Evolutionary conservation across 2,888 invertebrate species (phyloP).

Genomic region (Elgonia sp.): DNA sequence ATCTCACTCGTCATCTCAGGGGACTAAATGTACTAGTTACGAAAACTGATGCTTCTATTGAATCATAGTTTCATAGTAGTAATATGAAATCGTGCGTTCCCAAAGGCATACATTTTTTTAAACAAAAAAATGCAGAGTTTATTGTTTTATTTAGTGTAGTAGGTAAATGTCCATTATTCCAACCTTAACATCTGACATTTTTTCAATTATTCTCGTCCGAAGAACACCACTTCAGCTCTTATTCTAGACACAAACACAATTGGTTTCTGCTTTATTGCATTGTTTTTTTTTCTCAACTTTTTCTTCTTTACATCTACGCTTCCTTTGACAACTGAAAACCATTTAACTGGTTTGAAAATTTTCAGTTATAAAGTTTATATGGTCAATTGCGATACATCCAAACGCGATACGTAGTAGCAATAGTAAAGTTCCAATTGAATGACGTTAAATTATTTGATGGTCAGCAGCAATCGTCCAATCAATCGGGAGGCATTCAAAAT

Average conservation of each 20-base stretch:
- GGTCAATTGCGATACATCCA: neutral
- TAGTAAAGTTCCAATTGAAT: neutral
- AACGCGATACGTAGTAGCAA: neutral
- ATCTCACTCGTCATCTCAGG: slow-evolving; percentile 32
- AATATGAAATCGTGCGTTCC: slow-evolving; percentile 30
- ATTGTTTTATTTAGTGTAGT: slow-evolving; percentile 22
- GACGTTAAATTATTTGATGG: slow-evolving; percentile 3
- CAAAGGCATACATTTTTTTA: slow-evolving; percentile 27
- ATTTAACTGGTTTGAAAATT: slow-evolving; percentile 4
- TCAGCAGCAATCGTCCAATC: neutral
- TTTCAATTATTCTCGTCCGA: slow-evolving; percentile 26
- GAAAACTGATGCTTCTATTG: slow-evolving; percentile 49
- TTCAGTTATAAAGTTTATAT: neutral
- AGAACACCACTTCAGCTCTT: neutral
- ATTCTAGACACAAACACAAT: slow-evolving; percentile 1
- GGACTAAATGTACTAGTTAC: slow-evolving; percentile 22
- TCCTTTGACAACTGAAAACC: neutral
- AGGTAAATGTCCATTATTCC: slow-evolving; percentile 30
- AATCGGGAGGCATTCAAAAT: slow-evolving; percentile 1
- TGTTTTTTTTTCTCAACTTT: neutral
- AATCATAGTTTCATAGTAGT: slow-evolving; percentile 43
- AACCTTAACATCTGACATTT: slow-evolving; percentile 20
- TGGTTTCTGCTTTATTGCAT: neutral
- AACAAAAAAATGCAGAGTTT: slow-evolving; percentile 1
- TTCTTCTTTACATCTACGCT: neutral